Evolutionary conservation across 2,888 invertebrate species (phyloP).

Genomic region (Eupsilia transversa): DNA sequence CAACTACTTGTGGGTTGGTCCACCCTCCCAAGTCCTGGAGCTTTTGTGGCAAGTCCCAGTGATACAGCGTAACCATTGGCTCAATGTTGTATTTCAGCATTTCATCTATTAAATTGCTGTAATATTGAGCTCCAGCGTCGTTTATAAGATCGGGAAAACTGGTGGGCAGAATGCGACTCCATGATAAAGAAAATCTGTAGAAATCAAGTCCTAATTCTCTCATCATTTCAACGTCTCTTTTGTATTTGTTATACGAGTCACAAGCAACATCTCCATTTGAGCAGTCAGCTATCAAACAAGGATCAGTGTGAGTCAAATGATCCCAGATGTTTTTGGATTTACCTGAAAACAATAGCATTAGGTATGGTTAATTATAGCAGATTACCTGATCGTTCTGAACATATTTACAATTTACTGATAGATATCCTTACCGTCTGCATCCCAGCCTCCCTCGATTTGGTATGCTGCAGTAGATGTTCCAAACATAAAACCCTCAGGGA

Average conservation of each 20-base stretch:
- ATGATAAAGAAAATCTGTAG: conserved; percentile 91
- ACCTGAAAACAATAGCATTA: conserved; percentile 73
- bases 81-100: conserved; percentile 90
- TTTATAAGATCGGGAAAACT: conserved; percentile 90
- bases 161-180: conserved; percentile 92
- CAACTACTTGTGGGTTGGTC: conserved; percentile 82
- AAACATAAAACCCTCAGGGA: conserved; percentile 64
- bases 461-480: conserved; percentile 73
- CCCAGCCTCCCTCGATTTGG: conserved; percentile 76
- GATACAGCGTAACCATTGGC: conserved; percentile 90
- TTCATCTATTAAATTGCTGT: conserved; percentile 89
- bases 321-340: conserved; percentile 92
- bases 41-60: conserved; percentile 89
- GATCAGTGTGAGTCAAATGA: conserved; percentile 84
- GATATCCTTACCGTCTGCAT: conserved; percentile 68
- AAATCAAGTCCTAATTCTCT: conserved; percentile 85
- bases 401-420: background rate
- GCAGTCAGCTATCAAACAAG: conserved; percentile 86
- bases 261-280: conserved; percentile 91
- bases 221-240: conserved; percentile 88
- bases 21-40: conserved; percentile 90
- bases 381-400: background rate
- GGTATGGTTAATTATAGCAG: background rate
- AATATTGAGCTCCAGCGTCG: conserved; percentile 79
- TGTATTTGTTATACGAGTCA: conserved; percentile 91